Percentiles rank a stretch among this genome's conserved stretches.
Conservation (phyloP, 2,888 invertebrate genomes). For the Temnothorax ravouxi region DNA sequence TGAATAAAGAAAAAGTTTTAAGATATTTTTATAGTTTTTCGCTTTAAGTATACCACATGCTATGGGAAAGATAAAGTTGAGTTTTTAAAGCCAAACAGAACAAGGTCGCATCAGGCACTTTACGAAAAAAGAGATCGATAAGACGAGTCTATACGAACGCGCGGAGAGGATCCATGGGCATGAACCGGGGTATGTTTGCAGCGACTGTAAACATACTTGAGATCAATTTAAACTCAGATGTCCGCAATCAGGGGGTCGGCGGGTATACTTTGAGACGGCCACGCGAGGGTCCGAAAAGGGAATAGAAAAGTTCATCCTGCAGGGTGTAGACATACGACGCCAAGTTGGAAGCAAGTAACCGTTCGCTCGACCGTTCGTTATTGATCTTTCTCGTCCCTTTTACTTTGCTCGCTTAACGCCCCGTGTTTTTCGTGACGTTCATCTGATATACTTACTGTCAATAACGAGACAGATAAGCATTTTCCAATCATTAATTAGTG, state of each 20-base stretch:
- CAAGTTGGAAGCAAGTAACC: slow-evolving; percentile 59
- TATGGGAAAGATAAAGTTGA: too few species aligned
- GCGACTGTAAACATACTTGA: slow-evolving; percentile 79
- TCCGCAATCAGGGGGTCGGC: slow-evolving; percentile 84
- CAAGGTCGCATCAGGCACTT: slow-evolving; percentile 19
- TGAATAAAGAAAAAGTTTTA: not conserved
- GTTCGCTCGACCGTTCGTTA: too few species aligned
- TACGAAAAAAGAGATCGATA: slow-evolving; percentile 31
- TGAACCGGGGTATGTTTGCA: slow-evolving; percentile 55
- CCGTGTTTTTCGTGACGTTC: not conserved
- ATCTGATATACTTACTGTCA: slow-evolving; percentile 6
- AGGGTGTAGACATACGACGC: slow-evolving; percentile 5
- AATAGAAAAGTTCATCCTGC: slow-evolving; percentile 69
- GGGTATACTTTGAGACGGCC: slow-evolving; percentile 66
- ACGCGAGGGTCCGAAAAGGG: slow-evolving; percentile 68
- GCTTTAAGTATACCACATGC: not conserved
- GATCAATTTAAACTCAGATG: slow-evolving; percentile 85
- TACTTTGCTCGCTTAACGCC: slow-evolving; percentile 23
- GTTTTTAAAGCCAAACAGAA: not conserved
- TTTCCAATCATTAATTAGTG: not conserved
- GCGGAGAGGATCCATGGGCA: slow-evolving; percentile 42
- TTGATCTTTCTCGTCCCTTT: slow-evolving; percentile 36
- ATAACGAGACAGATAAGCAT: slow-evolving; percentile 3
- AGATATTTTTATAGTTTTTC: not conserved
- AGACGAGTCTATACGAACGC: slow-evolving; percentile 1